Evolutionary conservation across 2,888 invertebrate species (phyloP), one percentile per base, ranked within the genome.

Genomic region (Ennomos fuscantarius): DNA sequence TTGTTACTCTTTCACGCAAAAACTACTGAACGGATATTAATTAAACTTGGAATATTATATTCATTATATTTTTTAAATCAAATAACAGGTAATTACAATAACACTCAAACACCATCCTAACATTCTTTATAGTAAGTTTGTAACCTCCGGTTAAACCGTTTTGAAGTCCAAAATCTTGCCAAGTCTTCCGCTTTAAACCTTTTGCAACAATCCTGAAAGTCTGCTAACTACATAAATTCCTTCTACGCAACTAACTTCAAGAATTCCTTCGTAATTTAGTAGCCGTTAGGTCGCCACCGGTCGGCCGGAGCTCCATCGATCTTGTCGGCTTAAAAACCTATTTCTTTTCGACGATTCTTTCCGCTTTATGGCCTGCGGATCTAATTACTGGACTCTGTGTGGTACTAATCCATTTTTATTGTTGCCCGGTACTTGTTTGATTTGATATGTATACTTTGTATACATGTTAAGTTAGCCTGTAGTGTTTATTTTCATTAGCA

Each of bases 331-430:
- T 65, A 67, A 67, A 65, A 65, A 57, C 55, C 50, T 63, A 70
- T 63, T 66, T 63, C 61, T 68, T 57, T 63, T 60, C 56, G 62
- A 55, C 66, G 51, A 53, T 65, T 64, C 55, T 59, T 66, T 66
- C 52, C 65, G 60, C 68, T 74, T 72, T 70, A 71, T 68, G 41
- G 62, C 46, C 41, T 43, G 33, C 12, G 52, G 60, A 66, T 64
- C 66, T 73, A 68, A 73, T 71, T 68, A 66, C 53, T 41, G 54
- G 63, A 60, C 56, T 66, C 69, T 66, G 60, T 63, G 59, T 58
- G 60, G 46, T 54, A 55, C 58, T 63, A 67, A 72, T 73, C 60
- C 51, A 62, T 65, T 61, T 63, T 70, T 68, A 57, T 59, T 47
- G 47, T 43, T 48, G 12, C 34, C n/a, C n/a, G 10, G 34, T 40